Evolutionary conservation across 2,797 vertebrate species (phyloP).

Genomic region (Sylvilagus floridanus): DNA sequence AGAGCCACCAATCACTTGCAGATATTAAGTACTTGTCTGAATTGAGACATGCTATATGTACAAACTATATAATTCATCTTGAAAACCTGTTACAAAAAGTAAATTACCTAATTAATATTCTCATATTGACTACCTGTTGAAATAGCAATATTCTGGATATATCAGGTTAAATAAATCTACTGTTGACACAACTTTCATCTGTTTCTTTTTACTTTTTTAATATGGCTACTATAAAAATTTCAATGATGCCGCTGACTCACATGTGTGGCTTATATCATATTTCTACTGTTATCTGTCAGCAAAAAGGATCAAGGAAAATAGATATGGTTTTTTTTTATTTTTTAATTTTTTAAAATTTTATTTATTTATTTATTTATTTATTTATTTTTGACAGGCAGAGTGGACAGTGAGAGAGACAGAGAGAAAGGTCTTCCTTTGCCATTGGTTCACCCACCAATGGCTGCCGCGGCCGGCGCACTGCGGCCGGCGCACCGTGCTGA

Average conservation of each 20-base stretch:
- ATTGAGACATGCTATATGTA: background rate
- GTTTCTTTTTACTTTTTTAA: conserved; percentile 25
- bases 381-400: too few species aligned
- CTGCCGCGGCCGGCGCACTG: too few species aligned
- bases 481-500: too few species aligned
- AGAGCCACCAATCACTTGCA: background rate
- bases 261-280: background rate
- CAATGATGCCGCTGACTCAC: background rate
- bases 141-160: conserved; percentile 53
- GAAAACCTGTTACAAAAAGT: background rate
- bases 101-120: background rate
- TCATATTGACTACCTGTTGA: background rate
- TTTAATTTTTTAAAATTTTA: too few species aligned
- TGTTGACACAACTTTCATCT: background rate
- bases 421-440: too few species aligned
- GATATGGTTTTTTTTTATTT: conserved; percentile 53
- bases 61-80: background rate
- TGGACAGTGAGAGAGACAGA: too few species aligned
- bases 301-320: conserved; percentile 57
- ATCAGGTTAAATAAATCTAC: background rate
- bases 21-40: background rate
- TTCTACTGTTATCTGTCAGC: conserved; percentile 47
- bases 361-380: too few species aligned
- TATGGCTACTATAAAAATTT: conserved; percentile 14
- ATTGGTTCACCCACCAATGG: too few species aligned